Conservation (phyloP, 2,113 vertebrate genomes). For the Choloepus hoffmanni region DNA sequence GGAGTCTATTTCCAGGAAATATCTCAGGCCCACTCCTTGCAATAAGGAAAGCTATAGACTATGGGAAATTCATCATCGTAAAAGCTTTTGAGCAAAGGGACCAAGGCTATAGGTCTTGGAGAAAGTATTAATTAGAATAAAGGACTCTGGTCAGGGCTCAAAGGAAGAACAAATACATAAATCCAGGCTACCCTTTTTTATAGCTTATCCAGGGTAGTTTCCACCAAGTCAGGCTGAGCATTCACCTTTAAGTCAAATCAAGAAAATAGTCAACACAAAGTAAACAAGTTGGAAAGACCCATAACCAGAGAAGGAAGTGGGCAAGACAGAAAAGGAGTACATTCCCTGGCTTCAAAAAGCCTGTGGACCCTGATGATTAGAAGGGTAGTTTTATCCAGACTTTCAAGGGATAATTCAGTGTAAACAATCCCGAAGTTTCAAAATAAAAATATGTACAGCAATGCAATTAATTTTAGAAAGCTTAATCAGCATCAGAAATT, state of each 20-base stretch:
- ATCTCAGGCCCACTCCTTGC: background rate
- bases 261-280: background rate
- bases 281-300: background rate
- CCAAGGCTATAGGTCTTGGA: background rate
- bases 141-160: background rate
- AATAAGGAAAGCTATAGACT: background rate
- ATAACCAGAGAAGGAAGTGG: background rate
- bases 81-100: background rate
- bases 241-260: background rate
- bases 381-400: background rate
- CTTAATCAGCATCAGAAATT: background rate
- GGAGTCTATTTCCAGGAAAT: background rate
- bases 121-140: background rate
- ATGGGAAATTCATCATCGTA: background rate
- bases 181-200: background rate
- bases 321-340: background rate
- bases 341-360: background rate
- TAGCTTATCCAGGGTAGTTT: background rate
- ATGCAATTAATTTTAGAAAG: background rate
- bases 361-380: background rate
- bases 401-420: background rate
- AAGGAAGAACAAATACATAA: background rate
- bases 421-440: background rate
- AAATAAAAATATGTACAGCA: conserved; percentile 7
- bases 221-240: background rate